Evolutionary conservation across 2,113 vertebrate species (phyloP), one percentile per base, ranked within the genome.

Genomic region (Hippocampus abdominalis): DNA sequence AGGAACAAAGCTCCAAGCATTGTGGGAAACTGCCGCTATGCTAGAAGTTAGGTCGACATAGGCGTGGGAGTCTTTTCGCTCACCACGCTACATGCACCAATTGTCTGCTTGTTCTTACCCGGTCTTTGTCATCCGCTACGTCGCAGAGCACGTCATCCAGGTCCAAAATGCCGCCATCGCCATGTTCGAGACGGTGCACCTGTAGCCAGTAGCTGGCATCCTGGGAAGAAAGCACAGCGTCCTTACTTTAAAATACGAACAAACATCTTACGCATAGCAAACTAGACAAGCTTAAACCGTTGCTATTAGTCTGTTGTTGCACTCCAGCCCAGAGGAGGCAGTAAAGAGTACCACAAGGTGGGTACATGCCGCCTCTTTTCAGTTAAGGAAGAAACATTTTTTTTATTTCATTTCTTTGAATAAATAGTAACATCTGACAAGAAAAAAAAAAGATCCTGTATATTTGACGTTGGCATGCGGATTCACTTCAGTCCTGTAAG

Each of bases 81-180:
- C 15, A 59, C n/a, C 11, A 23, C 21, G 21, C 62, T 3, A 64
- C 62, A 63, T 13, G 5, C 61, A 63, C 15, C 9, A 36, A 29
- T 5, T 23, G 25, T 13, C 40, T n/a, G 3, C 16, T 4, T 3
- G 62, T 82, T 94, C 96, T 96, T 92, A 98, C 97, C 82, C 94
- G 83, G 91, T 98, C 97, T 88, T 97, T 98, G 82, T 98, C 97
- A 63, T 98, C 97, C 0, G 94, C 97, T 62, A 98, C 97, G 3
- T 98, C 96, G 72, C 94, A 96, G 13, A 98, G 94, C 44, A 94
- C 94, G 54, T 98, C 97, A 39, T 98, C 97, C 0, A 95, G 89
- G 80, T 98, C 96, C 4, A 98, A 84, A 78, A 98, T 98, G 6
- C 97, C 97, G 23, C 97, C 97, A 53, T 98, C 97, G 0, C 97